Evolutionary conservation across 1,140 invertebrate genomes (phyloP).

Genomic region (Drosophila parabipectinata): DNA sequence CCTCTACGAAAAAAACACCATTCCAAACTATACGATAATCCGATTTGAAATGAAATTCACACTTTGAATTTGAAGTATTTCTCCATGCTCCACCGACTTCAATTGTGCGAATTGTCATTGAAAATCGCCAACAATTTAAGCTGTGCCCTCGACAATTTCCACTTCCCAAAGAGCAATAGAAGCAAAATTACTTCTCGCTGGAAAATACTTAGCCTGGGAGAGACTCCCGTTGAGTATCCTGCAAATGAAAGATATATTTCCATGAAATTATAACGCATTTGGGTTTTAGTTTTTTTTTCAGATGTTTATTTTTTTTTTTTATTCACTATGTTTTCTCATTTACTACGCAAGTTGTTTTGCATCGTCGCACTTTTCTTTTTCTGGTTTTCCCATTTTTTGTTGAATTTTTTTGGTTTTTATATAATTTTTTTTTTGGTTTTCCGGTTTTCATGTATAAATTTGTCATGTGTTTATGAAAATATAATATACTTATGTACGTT

Average conservation of each 20-base stretch:
- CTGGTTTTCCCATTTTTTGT: constrained; percentile 31
- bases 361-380: constrained; percentile 61
- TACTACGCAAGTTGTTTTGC: constrained; percentile 79
- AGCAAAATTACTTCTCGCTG: constrained; percentile 38
- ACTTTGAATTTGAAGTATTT: constrained; percentile 3
- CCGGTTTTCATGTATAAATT: constrained; percentile 76
- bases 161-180: constrained; percentile 16
- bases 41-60: constrained; percentile 1
- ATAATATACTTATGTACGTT: constrained; percentile 82
- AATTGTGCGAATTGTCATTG: constrained; percentile 4
- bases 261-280: constrained; percentile 57
- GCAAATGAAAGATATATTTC: background rate
- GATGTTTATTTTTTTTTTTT: constrained; percentile 74
- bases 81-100: background rate
- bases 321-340: constrained; percentile 79
- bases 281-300: constrained; percentile 64
- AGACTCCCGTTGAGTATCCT: constrained; percentile 21
- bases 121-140: constrained; percentile 32
- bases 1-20: background rate
- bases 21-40: background rate
- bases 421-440: constrained; percentile 26
- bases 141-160: constrained; percentile 10
- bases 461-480: constrained; percentile 81
- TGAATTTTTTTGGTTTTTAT: constrained; percentile 35
- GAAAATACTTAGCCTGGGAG: constrained; percentile 42